Percentiles rank a stretch among this genome's conserved stretches.
Evolutionary conservation across 2,113 vertebrate species (phyloP).

Genomic region (Gracilinanus agilis): DNA sequence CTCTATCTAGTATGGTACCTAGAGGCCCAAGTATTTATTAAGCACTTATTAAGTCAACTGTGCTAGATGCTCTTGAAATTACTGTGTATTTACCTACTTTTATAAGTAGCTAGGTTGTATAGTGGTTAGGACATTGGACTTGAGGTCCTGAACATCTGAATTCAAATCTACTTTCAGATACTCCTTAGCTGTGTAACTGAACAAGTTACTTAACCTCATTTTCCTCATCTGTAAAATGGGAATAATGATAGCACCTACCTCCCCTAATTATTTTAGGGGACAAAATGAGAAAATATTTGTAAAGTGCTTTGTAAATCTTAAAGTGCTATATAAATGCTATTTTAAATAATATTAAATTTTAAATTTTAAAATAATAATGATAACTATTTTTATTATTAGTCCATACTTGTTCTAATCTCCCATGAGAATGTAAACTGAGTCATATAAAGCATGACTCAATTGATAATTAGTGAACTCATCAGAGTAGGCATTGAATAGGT

Average conservation of each 20-base stretch:
- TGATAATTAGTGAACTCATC: background rate
- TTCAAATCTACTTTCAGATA: background rate
- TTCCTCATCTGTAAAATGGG: background rate
- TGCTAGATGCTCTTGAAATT: background rate
- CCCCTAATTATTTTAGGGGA: background rate
- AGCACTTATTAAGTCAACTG: too few relatives aligned
- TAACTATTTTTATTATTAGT: background rate
- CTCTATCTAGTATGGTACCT: background rate
- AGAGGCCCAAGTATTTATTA: background rate
- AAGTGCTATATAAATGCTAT: background rate
- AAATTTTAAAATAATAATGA: background rate
- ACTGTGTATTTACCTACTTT: background rate
- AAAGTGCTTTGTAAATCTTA: background rate
- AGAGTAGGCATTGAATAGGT: background rate
- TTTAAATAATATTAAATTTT: background rate
- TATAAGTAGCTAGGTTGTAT: background rate
- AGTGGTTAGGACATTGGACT: background rate
- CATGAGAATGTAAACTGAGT: background rate
- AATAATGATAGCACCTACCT: background rate
- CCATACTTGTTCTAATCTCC: background rate
- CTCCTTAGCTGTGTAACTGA: background rate
- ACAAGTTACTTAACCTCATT: background rate
- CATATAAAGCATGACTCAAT: background rate
- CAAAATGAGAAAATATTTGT: background rate
- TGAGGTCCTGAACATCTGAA: background rate